These are phyloP conservation scores for Bradypodion ventrale DNA, from an alignment of 2,797 vertebrate genomes.

Conservation along the genomic window DNA sequence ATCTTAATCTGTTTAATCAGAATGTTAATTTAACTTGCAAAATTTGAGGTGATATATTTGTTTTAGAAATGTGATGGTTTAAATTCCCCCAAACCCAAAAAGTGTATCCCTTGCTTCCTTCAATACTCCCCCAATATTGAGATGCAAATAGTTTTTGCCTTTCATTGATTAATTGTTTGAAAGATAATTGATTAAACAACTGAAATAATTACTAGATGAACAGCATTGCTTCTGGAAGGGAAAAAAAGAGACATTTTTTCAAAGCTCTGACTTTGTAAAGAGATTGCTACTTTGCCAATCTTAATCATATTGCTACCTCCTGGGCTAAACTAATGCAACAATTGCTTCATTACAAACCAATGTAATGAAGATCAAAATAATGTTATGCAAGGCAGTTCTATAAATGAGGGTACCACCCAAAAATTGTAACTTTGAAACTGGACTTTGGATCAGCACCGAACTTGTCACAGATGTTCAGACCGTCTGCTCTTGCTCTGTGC, in stretches of 20 bases:
- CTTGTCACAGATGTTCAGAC: too few relatives aligned
- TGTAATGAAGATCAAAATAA: too few relatives aligned
- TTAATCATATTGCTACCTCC: neutral
- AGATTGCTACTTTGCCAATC: neutral
- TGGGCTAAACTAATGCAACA: neutral
- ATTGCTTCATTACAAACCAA: neutral
- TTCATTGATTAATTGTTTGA: slow-evolving; percentile 4
- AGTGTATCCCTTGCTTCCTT: slow-evolving; percentile 29
- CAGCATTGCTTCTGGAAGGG: neutral
- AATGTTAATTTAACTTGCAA: neutral
- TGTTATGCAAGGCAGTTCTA: too few relatives aligned
- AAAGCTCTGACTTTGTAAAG: neutral
- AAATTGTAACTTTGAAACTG: too few relatives aligned
- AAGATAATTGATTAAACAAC: neutral
- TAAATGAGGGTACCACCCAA: too few relatives aligned
- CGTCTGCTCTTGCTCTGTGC: too few relatives aligned
- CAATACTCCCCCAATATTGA: neutral
- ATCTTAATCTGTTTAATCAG: neutral
- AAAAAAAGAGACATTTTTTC: neutral
- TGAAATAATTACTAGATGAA: neutral
- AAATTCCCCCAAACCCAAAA: neutral
- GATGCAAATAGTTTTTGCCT: neutral
- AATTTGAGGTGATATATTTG: neutral
- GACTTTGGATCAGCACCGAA: too few relatives aligned
- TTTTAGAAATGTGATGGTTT: neutral